Conservation (phyloP, 2,888 invertebrate genomes). For the Heliconius hortense region DNA sequence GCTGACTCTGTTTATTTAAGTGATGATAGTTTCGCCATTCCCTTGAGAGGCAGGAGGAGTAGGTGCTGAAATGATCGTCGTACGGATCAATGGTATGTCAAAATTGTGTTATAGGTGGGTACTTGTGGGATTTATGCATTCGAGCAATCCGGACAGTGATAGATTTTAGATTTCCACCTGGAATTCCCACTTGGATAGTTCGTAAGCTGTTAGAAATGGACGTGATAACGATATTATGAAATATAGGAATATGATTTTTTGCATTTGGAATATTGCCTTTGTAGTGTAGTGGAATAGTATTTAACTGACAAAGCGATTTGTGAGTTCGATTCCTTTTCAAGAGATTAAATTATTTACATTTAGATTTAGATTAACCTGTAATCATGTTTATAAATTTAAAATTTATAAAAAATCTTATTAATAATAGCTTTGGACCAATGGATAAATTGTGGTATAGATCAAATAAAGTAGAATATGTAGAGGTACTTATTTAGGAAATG, state of each 20-base stretch:
- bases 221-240: conserved; percentile 10
- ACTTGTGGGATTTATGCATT: conserved; percentile 72
- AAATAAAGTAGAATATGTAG: too few relatives aligned
- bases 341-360: too few relatives aligned
- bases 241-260: not conserved
- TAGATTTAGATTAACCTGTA: too few relatives aligned
- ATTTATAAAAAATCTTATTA: too few relatives aligned
- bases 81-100: conserved; percentile 78
- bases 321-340: not conserved
- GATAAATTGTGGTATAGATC: too few relatives aligned
- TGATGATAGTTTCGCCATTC: conserved; percentile 48
- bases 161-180: conserved; percentile 58
- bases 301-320: not conserved
- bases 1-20: conserved; percentile 9
- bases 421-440: too few relatives aligned
- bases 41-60: conserved; percentile 57
- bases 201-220: conserved; percentile 11
- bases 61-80: conserved; percentile 73
- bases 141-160: conserved; percentile 71
- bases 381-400: too few relatives aligned
- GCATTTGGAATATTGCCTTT: not conserved
- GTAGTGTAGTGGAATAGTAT: not conserved
- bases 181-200: conserved; percentile 38
- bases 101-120: conserved; percentile 65
- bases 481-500: too few relatives aligned